A percentile compares a stretch with the other conserved stretches of the same genome.
These are phyloP conservation scores for Diarsia brunnea DNA, from an alignment of 2,888 invertebrate species.

Conservation along the genomic window DNA sequence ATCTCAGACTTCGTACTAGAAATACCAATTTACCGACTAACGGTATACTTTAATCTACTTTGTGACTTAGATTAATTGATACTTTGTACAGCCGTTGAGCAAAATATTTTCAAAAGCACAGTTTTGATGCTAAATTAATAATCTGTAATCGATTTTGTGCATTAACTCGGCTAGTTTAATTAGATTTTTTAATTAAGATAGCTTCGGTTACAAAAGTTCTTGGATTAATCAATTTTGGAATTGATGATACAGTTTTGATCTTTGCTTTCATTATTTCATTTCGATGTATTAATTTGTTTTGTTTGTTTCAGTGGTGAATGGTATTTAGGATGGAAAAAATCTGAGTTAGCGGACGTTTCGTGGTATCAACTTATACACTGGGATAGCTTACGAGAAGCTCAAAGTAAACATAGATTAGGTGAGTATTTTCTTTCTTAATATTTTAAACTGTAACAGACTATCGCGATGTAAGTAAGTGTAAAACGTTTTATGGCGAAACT, in stretches of 20 bases:
- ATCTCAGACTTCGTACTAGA: slow-evolving; percentile 12
- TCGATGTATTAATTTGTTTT: slow-evolving; percentile 23
- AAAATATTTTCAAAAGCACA: slow-evolving; percentile 58
- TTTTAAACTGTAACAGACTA: neutral
- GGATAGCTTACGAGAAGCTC: slow-evolving; percentile 98
- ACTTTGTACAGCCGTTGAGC: slow-evolving; percentile 19
- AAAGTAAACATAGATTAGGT: slow-evolving; percentile 98
- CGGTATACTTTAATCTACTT: slow-evolving; percentile 70
- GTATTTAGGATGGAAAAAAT: slow-evolving; percentile 97
- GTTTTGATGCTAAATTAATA: slow-evolving; percentile 55
- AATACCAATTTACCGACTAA: slow-evolving; percentile 59
- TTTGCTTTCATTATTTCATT: slow-evolving; percentile 17
- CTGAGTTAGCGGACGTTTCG: slow-evolving; percentile 97
- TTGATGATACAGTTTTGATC: slow-evolving; percentile 22
- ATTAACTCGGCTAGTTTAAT: slow-evolving; percentile 53
- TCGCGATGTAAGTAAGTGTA: neutral
- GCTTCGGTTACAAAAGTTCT: slow-evolving; percentile 27
- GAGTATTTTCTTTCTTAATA: slow-evolving; percentile 85
- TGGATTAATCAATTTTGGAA: slow-evolving; percentile 47
- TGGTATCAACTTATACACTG: slow-evolving; percentile 99
- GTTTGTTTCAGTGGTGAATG: slow-evolving; percentile 96
- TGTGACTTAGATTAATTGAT: slow-evolving; percentile 73
- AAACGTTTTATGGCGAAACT: neutral
- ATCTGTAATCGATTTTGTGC: slow-evolving; percentile 42
- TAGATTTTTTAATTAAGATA: slow-evolving; percentile 59